phyloP scores from a whole-genome alignment of 1,140 invertebrate species.

The Anagrus nilaparvatae region DNA sequence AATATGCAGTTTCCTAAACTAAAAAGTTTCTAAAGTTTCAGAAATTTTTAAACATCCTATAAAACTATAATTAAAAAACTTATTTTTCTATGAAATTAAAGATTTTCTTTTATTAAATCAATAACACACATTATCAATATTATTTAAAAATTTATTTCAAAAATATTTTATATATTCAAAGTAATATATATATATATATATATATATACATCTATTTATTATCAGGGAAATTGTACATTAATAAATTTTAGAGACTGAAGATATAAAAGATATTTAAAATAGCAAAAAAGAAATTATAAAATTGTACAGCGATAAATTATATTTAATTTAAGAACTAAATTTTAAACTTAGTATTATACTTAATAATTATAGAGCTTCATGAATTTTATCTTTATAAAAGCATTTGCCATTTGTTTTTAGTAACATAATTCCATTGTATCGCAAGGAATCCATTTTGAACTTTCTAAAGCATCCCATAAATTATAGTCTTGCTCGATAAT shows the following conservation, averaged over 20 bases:
- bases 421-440: conserved; percentile 49
- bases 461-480: conserved; percentile 71
- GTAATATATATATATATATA: no score
- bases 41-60: no score
- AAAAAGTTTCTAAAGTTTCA: no score
- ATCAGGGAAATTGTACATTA: conserved; percentile 16
- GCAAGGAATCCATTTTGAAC: conserved; percentile 64
- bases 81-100: no score
- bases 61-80: no score
- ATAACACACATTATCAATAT: no score
- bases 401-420: conserved; percentile 11
- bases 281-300: conserved; percentile 8
- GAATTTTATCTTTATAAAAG: conserved; percentile 6
- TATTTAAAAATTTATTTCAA: no score
- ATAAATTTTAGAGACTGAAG: conserved; percentile 15
- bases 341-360: conserved; percentile 6
- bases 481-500: conserved; percentile 60
- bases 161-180: no score
- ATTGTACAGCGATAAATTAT: conserved; percentile 13
- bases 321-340: conserved; percentile 11
- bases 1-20: no score
- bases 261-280: conserved; percentile 16
- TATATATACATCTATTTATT: no score
- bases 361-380: conserved; percentile 10
- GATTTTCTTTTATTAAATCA: no score